Evolutionary conservation across 2,113 vertebrate species (phyloP).

Genomic region (Donacobius atricapilla): DNA sequence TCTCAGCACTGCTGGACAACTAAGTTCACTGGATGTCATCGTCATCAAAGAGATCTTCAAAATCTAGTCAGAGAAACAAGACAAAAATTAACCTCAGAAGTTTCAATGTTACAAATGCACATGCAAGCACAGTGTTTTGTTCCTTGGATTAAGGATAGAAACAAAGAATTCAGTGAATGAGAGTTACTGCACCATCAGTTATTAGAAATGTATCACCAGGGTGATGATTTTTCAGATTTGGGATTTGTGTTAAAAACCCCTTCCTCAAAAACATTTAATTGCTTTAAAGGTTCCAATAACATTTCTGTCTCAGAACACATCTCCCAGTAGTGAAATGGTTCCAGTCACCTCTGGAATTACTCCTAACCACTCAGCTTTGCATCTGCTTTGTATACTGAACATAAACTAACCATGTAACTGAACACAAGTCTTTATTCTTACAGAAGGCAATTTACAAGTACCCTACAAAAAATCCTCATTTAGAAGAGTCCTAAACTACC

Average conservation of each 20-base stretch:
- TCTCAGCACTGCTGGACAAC: neutral
- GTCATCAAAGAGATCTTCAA: constrained; percentile 90
- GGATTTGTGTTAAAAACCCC: neutral
- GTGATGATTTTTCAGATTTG: neutral
- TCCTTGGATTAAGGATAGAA: neutral
- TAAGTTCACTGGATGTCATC: constrained; percentile 84
- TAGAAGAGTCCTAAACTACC: neutral
- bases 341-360: neutral
- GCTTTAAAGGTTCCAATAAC: neutral
- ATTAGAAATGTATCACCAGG: neutral
- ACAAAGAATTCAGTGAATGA: neutral
- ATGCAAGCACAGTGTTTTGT: neutral
- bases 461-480: neutral
- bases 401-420: neutral
- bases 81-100: neutral
- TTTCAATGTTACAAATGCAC: neutral
- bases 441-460: neutral
- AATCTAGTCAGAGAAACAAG: constrained; percentile 74
- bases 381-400: neutral
- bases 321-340: neutral
- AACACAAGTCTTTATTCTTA: neutral
- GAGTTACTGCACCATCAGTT: neutral
- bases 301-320: neutral
- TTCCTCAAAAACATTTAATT: neutral
- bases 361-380: neutral